These are phyloP conservation scores for Macrotis lagotis DNA, from an alignment of 2,113 vertebrate species.

Conservation along the genomic window DNA sequence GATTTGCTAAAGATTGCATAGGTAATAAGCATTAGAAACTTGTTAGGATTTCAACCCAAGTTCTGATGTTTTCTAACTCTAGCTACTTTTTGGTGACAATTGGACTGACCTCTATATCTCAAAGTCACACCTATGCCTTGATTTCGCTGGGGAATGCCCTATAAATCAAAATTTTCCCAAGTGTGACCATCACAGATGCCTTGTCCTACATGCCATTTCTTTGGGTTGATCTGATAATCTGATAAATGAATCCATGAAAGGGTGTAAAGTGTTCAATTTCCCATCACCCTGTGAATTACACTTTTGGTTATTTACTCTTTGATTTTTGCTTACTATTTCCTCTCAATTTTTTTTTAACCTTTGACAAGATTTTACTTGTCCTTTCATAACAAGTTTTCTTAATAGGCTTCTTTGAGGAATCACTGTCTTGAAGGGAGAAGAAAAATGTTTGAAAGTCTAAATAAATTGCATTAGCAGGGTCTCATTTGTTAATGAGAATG, in stretches of 20 bases:
- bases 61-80: not conserved
- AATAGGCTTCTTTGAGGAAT: not conserved
- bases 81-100: not conserved
- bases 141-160: not conserved
- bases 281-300: not conserved
- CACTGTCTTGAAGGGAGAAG: not conserved
- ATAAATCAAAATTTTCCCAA: not conserved
- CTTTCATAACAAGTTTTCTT: constrained; percentile 3
- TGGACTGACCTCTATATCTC: not conserved
- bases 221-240: not conserved
- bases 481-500: not conserved
- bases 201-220: not conserved
- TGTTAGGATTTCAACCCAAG: not conserved
- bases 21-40: not conserved
- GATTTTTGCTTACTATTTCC: not conserved
- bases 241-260: not conserved
- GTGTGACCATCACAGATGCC: not conserved
- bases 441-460: not conserved
- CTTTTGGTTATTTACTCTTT: not conserved
- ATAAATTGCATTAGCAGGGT: not conserved
- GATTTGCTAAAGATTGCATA: not conserved
- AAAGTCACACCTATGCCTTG: not conserved
- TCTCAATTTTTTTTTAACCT: not conserved
- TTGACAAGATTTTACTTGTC: constrained; percentile 2
- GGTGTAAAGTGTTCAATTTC: not conserved